A percentile compares a stretch with the other conserved stretches of the same genome.
phyloP scores from a whole-genome alignment of 2,888 invertebrate genomes.

The Metopia argyrocephala region DNA sequence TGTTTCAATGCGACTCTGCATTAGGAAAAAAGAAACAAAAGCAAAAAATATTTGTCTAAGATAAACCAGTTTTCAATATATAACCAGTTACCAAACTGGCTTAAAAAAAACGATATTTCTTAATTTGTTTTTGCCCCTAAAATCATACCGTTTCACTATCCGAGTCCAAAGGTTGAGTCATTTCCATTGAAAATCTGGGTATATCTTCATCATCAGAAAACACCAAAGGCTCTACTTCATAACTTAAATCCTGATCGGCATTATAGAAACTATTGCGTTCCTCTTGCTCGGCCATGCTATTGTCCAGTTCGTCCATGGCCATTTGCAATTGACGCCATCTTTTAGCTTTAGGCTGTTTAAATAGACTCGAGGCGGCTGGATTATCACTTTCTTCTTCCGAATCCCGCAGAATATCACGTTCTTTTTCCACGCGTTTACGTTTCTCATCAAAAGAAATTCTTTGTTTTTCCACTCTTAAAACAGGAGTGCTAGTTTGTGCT shows the following conservation, averaged over 20 bases:
- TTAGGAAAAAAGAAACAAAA: background rate
- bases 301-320: constrained; percentile 64
- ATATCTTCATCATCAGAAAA: constrained; percentile 83
- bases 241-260: constrained; percentile 81
- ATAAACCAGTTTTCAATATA: no score
- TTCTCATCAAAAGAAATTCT: constrained; percentile 78
- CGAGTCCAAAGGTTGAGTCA: constrained; percentile 78
- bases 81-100: no score
- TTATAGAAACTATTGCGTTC: constrained; percentile 82
- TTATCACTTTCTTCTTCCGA: constrained; percentile 72
- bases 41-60: constrained; percentile 3
- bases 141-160: constrained; percentile 78
- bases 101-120: no score
- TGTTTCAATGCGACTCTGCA: constrained; percentile 77
- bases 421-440: constrained; percentile 76
- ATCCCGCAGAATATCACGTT: constrained; percentile 76
- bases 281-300: constrained; percentile 66
- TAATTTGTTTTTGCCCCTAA: background rate
- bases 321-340: constrained; percentile 73
- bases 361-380: background rate
- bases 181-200: constrained; percentile 78
- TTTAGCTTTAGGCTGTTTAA: constrained; percentile 68
- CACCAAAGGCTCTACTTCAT: constrained; percentile 80
- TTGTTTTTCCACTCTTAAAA: constrained; percentile 76
- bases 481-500: constrained; percentile 71